Evolutionary conservation across 2,888 invertebrate genomes (phyloP), one percentile per base, ranked within the genome.

Genomic region (Laspeyria flexula): DNA sequence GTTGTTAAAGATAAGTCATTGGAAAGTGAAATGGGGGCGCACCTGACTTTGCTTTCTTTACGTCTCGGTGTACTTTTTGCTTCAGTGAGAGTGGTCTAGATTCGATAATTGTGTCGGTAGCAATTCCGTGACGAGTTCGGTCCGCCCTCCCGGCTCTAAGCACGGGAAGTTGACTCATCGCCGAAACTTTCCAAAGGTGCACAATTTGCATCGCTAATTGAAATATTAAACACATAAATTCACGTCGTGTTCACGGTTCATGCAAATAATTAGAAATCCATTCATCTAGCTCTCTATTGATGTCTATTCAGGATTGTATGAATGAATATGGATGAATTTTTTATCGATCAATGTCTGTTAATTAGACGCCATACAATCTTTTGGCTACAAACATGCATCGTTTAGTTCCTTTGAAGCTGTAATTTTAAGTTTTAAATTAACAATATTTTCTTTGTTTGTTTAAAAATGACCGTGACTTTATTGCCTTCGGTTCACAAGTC

Each of bases 1-100:
- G 54, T 43, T 31, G 39, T 43, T 53, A 68, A 77, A 82, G 84
- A 83, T 86, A 85, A 86, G 85, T 85, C 85, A 82, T 86, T 88
- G 88, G 90, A 91, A 91, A 91, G 91, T 91, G 89, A 90, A 92
- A 90, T 88, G 87, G 83, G 90, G 85, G 81, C 90, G 91, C 91
- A 91, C 91, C 90, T 91, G 90, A 85, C 85, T 81, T 79, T 88
- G 89, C 89, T 90, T 90, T 91, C 90, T 90, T 91, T 86, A 81
- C 83, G 80, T 85, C 84, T 81, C 85, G 83, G 73, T 81, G 83
- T 86, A 88, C 89, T 90, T 90, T 90, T 90, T 90, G 86, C 86
- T 81, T 81, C 82, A 91, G 91, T 87, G 91, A 91, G 91, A 92
- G 91, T 91, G 91, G 86, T 90, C 91, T 89, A 90, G 88, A 87